These are phyloP conservation scores for Masnerella sp. DNA, from an alignment of 2,888 invertebrate species.

Conservation along the genomic window DNA sequence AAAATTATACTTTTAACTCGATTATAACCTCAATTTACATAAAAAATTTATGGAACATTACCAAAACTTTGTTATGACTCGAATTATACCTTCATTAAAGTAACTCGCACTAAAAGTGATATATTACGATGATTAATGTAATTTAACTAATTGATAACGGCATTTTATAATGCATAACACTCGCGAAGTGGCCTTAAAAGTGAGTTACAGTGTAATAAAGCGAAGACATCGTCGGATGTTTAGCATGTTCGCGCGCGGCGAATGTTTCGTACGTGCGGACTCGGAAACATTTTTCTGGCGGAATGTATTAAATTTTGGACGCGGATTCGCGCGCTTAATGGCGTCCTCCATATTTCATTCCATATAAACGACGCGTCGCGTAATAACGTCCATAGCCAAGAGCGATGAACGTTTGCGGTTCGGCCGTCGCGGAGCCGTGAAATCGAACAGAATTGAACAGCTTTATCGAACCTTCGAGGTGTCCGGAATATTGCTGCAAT, in stretches of 20 bases:
- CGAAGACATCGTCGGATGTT: constrained; percentile 2
- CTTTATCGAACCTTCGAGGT: constrained; percentile 23
- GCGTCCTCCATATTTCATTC: constrained; percentile 38
- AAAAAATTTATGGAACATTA: too few species aligned
- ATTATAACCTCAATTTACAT: too few species aligned
- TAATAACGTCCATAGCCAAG: constrained; percentile 47
- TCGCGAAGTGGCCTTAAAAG: too few species aligned
- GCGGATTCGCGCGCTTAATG: constrained; percentile 22
- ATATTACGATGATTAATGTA: too few species aligned
- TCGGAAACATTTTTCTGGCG: constrained; percentile 25
- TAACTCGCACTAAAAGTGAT: too few species aligned
- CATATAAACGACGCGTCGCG: constrained; percentile 43
- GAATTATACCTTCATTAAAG: too few species aligned
- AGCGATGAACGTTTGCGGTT: constrained; percentile 48
- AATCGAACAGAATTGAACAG: constrained; percentile 49
- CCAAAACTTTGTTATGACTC: too few species aligned
- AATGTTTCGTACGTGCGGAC: constrained; percentile 10
- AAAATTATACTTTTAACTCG: too few species aligned
- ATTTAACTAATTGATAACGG: too few species aligned
- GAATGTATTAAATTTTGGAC: constrained; percentile 34
- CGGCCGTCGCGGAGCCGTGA: constrained; percentile 37
- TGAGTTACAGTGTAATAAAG: constrained; percentile 21
- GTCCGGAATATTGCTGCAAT: constrained; percentile 9
- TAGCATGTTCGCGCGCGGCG: neutral
- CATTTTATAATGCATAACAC: too few species aligned